Percentiles rank a stretch among this genome's conserved stretches.
Conservation (phyloP, 2,797 vertebrate species). For the Apodemus agrarius region DNA sequence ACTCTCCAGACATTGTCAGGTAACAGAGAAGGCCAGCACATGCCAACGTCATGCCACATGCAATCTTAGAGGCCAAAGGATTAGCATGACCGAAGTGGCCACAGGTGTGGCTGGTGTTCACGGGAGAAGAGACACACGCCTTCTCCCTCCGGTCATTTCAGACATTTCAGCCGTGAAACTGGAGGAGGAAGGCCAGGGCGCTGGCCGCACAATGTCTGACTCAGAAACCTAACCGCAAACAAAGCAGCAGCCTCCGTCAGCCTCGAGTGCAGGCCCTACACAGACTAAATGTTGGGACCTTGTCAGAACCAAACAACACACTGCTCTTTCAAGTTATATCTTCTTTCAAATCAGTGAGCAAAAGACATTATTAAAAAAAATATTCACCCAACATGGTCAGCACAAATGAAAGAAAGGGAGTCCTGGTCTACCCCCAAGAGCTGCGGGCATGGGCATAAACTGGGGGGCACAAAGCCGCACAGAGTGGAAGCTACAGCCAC, state of each 20-base stretch:
- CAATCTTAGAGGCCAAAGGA: background rate
- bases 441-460: background rate
- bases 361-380: background rate
- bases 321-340: too few species aligned
- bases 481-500: background rate
- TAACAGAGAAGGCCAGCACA: background rate
- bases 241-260: background rate
- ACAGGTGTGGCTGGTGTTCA: background rate
- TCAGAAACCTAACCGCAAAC: slow-evolving; percentile 20
- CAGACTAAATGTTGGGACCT: background rate
- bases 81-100: slow-evolving; percentile 35
- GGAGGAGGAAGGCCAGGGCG: background rate
- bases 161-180: background rate
- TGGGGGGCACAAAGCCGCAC: background rate
- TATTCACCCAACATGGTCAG: background rate
- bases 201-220: background rate
- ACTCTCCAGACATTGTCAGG: slow-evolving; percentile 35
- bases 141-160: slow-evolving; percentile 30
- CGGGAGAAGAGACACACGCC: background rate
- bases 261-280: background rate
- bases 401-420: background rate
- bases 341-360: too few species aligned
- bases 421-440: background rate
- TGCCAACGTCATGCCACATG: background rate
- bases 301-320: slow-evolving; percentile 6